A percentile compares a stretch with the other conserved stretches of the same genome.
Conservation (phyloP, 1,140 invertebrate genomes). For the Hylyphantes graminicola region DNA sequence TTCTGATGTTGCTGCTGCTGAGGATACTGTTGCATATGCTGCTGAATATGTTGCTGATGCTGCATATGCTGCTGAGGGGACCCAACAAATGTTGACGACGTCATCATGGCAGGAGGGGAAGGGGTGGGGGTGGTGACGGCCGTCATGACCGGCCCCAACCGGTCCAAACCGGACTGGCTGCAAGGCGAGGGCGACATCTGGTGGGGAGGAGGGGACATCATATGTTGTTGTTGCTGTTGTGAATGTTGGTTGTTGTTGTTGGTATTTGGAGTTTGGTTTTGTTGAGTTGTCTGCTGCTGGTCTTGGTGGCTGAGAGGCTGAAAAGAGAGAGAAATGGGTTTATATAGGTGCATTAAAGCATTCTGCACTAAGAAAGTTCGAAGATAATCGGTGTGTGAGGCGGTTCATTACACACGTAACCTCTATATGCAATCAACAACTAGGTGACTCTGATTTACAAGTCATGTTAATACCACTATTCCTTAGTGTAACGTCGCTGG, state of each 20-base stretch:
- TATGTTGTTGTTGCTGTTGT: slow-evolving; percentile 44
- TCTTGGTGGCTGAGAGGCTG: slow-evolving; percentile 53
- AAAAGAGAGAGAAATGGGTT: neutral
- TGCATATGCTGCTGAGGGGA: slow-evolving; percentile 44
- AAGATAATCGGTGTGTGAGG: too few species aligned
- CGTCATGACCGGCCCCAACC: slow-evolving; percentile 37
- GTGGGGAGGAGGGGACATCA: slow-evolving; percentile 18
- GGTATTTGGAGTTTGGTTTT: neutral
- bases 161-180: neutral
- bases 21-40: slow-evolving; percentile 26
- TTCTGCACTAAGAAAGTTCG: too few species aligned
- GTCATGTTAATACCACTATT: too few species aligned
- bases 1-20: slow-evolving; percentile 39
- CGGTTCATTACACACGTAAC: too few species aligned
- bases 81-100: slow-evolving; percentile 7
- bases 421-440: too few species aligned
- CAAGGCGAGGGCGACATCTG: slow-evolving; percentile 44
- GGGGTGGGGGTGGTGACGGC: slow-evolving; percentile 37
- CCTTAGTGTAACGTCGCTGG: too few species aligned
- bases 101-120: slow-evolving; percentile 38
- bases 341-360: neutral
- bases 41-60: slow-evolving; percentile 28
- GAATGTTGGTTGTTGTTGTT: slow-evolving; percentile 28
- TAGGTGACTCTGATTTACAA: too few species aligned
- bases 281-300: slow-evolving; percentile 23